Conservation (phyloP, 2,113 vertebrate species). For the Butorides virescens region DNA sequence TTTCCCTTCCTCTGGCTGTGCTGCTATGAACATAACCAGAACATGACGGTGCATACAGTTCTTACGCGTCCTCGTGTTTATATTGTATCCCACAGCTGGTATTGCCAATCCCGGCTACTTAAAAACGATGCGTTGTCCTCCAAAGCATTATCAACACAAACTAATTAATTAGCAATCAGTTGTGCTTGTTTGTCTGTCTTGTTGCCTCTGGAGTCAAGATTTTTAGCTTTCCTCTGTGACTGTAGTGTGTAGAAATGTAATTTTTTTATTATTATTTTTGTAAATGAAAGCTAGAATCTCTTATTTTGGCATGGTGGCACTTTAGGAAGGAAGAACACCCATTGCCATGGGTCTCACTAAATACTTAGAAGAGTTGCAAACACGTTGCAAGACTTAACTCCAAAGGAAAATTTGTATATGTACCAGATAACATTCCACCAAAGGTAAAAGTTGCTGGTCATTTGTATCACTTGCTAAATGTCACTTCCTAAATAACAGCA, state of each 20-base stretch:
- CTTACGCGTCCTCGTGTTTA: neutral
- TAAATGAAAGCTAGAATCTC: neutral
- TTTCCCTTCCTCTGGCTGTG: neutral
- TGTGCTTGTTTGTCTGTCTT: neutral
- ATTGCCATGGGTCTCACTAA: neutral
- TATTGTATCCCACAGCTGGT: neutral
- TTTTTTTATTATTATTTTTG: neutral
- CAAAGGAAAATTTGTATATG: neutral
- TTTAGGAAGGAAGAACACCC: neutral
- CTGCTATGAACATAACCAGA: neutral
- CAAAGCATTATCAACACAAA: neutral
- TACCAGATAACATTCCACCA: neutral
- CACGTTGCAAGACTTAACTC: neutral
- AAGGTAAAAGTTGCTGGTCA: neutral
- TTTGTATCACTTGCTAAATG: neutral
- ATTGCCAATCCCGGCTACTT: neutral
- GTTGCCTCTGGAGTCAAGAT: neutral
- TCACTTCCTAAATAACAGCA: neutral
- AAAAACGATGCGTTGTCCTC: neutral
- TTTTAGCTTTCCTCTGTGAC: neutral
- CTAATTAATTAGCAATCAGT: neutral
- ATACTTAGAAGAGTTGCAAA: neutral
- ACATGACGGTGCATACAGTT: neutral
- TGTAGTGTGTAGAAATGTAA: neutral
- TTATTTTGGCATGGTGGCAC: neutral